phyloP scores from a whole-genome alignment of 1,140 invertebrate species.

The Ooceraea biroi region DNA sequence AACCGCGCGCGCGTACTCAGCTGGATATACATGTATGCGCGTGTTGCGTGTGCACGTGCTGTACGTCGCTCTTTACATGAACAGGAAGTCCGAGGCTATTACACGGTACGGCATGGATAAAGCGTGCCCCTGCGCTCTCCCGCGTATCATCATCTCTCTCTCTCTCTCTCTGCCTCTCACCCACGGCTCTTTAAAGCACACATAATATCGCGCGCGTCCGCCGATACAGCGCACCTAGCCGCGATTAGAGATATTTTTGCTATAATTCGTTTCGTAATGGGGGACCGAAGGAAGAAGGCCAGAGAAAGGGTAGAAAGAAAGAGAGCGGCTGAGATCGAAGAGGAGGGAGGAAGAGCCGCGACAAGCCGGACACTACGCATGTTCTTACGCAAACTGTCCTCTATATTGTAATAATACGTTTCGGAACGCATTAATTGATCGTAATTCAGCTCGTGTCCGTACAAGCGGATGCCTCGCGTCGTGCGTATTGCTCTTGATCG shows the following conservation, averaged over 20 bases:
- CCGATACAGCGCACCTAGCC: conserved; percentile 58
- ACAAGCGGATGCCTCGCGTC: background rate
- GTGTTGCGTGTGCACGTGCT: conserved; percentile 1
- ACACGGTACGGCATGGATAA: conserved; percentile 72
- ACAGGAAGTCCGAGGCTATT: conserved; percentile 75
- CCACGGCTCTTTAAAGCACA: conserved; percentile 67
- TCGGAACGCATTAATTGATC: conserved; percentile 59
- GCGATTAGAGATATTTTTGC: conserved; percentile 73
- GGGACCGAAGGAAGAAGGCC: no score
- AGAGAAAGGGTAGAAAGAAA: background rate
- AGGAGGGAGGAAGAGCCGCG: conserved; percentile 38
- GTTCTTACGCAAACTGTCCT: conserved; percentile 50
- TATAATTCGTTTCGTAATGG: conserved; percentile 66
- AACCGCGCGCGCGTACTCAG: background rate
- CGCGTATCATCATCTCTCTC: conserved; percentile 13
- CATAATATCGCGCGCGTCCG: conserved; percentile 71
- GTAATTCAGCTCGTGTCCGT: background rate
- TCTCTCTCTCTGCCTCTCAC: no score
- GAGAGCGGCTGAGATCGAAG: background rate
- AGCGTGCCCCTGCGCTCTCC: conserved; percentile 62
- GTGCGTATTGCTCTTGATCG: background rate
- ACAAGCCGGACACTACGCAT: conserved; percentile 57
- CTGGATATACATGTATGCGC: background rate
- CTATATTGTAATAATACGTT: conserved; percentile 48
- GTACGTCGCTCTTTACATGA: conserved; percentile 71